phyloP scores from a whole-genome alignment of 2,113 vertebrate species.

The Lampris incognitus region DNA sequence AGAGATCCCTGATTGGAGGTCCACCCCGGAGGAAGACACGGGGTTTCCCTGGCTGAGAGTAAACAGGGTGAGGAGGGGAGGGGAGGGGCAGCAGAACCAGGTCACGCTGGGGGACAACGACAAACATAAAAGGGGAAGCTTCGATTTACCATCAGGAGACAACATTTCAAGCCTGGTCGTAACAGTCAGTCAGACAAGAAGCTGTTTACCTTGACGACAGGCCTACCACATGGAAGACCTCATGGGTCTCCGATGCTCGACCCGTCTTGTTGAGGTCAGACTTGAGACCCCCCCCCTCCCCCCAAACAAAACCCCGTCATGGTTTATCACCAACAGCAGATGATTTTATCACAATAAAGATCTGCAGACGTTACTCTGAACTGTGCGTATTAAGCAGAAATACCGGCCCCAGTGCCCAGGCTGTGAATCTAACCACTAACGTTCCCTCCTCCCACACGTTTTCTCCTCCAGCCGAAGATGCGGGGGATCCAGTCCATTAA shows the following conservation, averaged over 20 bases:
- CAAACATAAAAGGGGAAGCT: background rate
- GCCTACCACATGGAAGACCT: no score
- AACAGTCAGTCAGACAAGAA: background rate
- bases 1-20: background rate
- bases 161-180: background rate
- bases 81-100: background rate
- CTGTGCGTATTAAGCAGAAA: background rate
- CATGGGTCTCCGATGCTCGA: no score
- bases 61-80: background rate
- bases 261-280: no score
- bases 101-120: background rate
- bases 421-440: background rate
- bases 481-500: background rate
- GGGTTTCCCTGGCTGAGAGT: background rate
- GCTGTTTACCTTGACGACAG: background rate
- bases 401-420: background rate
- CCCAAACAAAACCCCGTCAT: no score
- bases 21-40: background rate
- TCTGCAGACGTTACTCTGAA: background rate
- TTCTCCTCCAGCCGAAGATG: no score
- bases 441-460: background rate
- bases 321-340: background rate
- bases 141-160: constrained; percentile 3
- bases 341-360: background rate
- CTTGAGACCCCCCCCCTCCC: no score